phyloP scores from a whole-genome alignment of 1,140 invertebrate genomes.

The Odontomachus brunneus region DNA sequence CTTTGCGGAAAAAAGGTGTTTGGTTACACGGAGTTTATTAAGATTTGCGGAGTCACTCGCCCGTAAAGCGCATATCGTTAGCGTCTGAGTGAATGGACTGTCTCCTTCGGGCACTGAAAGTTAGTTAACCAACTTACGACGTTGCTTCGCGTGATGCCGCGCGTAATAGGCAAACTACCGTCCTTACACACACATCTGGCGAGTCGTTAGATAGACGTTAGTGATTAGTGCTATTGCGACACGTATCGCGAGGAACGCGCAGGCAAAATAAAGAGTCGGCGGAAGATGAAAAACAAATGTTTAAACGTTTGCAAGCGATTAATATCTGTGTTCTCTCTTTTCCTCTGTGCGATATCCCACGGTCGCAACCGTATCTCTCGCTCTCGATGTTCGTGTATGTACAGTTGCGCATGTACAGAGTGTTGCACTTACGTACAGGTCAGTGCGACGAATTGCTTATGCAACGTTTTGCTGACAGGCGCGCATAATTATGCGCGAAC shows the following conservation, averaged over 20 bases:
- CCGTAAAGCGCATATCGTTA: slow-evolving; percentile 33
- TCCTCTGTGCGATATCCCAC: not conserved
- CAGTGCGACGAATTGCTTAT: too few species aligned
- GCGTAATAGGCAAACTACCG: too few species aligned
- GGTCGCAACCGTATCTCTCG: not conserved
- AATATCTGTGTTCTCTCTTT: slow-evolving; percentile 2
- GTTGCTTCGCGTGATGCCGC: too few species aligned
- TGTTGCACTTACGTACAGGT: too few species aligned
- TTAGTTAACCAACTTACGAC: not conserved
- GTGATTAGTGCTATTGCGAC: not conserved
- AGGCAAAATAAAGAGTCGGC: not conserved
- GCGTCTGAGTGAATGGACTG: slow-evolving; percentile 3
- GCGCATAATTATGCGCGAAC: too few species aligned
- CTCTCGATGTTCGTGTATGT: too few species aligned
- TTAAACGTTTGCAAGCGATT: slow-evolving; percentile 20
- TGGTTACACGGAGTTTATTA: slow-evolving; percentile 59
- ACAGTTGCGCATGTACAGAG: too few species aligned
- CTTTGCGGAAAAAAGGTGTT: slow-evolving; percentile 37
- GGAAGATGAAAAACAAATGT: slow-evolving; percentile 33
- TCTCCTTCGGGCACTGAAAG: not conserved
- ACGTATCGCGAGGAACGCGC: not conserved
- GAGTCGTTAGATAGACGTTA: not conserved
- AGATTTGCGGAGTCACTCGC: slow-evolving; percentile 49
- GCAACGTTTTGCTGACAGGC: too few species aligned
- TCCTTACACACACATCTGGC: not conserved